These are phyloP conservation scores for Corapipo altera DNA, from an alignment of 2,113 vertebrate species.

Conservation along the genomic window DNA sequence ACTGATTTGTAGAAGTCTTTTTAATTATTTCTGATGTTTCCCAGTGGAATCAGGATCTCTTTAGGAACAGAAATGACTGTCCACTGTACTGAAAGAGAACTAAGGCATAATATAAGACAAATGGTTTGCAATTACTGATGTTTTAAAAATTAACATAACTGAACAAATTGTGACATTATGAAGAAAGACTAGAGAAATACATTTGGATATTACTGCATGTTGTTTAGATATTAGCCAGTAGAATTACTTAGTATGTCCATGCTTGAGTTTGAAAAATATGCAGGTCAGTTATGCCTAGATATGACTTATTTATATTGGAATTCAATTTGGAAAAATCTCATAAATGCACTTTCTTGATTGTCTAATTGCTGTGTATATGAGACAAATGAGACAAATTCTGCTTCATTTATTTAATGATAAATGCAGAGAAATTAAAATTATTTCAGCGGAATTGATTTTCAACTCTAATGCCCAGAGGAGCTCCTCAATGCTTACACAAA, in stretches of 20 bases:
- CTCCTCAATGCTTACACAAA: constrained; percentile 14
- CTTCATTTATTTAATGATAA: constrained; percentile 44
- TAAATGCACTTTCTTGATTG: not conserved
- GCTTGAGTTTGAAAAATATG: not conserved
- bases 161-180: not conserved
- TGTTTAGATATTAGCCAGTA: not conserved
- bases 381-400: constrained; percentile 36
- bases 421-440: constrained; percentile 34
- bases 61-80: constrained; percentile 41
- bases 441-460: constrained; percentile 49
- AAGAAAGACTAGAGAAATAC: not conserved
- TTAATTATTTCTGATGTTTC: constrained; percentile 67
- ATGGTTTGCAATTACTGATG: not conserved
- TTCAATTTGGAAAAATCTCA: constrained; percentile 17
- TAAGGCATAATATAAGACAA: not conserved
- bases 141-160: not conserved
- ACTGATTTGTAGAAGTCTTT: constrained; percentile 42
- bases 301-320: not conserved
- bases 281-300: not conserved
- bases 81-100: not conserved
- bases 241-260: not conserved
- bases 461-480: constrained; percentile 15
- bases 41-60: constrained; percentile 5
- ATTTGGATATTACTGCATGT: not conserved
- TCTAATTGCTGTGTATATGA: constrained; percentile 11